Evolutionary conservation across 2,113 vertebrate species (phyloP).

Genomic region (Esox niger): DNA sequence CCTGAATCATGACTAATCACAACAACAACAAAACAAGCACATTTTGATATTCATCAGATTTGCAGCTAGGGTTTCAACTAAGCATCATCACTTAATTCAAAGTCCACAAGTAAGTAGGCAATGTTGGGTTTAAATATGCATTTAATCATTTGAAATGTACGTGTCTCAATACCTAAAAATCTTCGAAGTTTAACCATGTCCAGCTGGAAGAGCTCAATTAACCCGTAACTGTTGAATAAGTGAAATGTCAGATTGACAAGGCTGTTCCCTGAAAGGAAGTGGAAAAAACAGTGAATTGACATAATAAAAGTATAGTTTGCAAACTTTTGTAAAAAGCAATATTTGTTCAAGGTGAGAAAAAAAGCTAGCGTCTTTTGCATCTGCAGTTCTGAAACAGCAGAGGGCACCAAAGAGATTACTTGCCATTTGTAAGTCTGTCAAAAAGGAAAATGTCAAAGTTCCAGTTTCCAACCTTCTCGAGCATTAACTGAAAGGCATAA

Average conservation of each 20-base stretch:
- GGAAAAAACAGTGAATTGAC: neutral
- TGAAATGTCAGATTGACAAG: constrained; percentile 83
- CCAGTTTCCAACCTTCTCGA: constrained; percentile 85
- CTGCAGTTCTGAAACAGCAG: neutral
- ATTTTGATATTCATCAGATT: neutral
- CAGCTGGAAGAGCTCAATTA: constrained; percentile 85
- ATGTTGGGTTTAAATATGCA: neutral
- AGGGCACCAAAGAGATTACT: constrained; percentile 45
- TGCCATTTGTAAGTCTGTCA: constrained; percentile 86
- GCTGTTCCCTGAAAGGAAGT: constrained; percentile 73
- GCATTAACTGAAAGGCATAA: constrained; percentile 80
- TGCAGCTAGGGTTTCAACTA: neutral
- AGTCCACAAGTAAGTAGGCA: neutral
- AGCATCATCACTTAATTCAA: neutral
- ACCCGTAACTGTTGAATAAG: constrained; percentile 83
- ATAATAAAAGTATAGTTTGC: neutral
- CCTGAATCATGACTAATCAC: constrained; percentile 82
- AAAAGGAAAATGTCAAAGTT: constrained; percentile 90
- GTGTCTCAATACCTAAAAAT: constrained; percentile 76
- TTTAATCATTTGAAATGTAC: neutral
- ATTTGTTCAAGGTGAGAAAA: neutral
- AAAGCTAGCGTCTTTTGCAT: neutral
- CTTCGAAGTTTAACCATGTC: constrained; percentile 84
- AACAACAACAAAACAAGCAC: constrained; percentile 1
- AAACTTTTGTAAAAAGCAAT: too few relatives aligned